phyloP scores from a whole-genome alignment of 2,797 vertebrate species.

The Pempheris klunzingeri region DNA sequence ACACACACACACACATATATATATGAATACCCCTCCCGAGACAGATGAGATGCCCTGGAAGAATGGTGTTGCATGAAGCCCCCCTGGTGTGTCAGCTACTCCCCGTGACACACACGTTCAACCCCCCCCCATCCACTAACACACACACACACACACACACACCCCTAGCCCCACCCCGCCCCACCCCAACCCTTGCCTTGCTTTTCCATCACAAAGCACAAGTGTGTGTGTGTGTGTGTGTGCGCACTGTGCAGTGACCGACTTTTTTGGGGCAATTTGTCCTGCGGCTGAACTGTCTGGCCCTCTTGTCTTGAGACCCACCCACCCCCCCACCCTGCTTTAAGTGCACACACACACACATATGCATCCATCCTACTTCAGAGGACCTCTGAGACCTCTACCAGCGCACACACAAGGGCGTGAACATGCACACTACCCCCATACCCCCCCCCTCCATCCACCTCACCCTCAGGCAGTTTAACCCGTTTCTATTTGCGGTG shows the following conservation, averaged over 20 bases:
- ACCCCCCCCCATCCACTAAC: conserved; percentile 7
- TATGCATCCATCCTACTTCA: conserved; percentile 45
- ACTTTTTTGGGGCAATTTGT: conserved; percentile 79
- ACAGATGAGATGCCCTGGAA: conserved; percentile 72
- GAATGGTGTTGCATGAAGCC: conserved; percentile 68
- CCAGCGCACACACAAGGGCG: conserved; percentile 61
- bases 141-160: no score
- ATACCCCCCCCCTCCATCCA: conserved; percentile 9
- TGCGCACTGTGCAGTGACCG: conserved; percentile 80
- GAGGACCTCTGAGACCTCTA: conserved; percentile 57
- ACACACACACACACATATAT: conserved; percentile 33
- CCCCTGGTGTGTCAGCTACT: conserved; percentile 58
- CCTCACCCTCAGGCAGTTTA: conserved; percentile 58
- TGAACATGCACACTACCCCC: conserved; percentile 45
- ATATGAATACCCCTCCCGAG: conserved; percentile 57
- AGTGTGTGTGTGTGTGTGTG: conserved; percentile 49
- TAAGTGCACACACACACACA: conserved; percentile 6
- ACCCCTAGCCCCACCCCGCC: background rate
- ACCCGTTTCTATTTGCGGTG: conserved; percentile 51
- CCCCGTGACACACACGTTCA: conserved; percentile 50
- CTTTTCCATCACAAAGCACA: conserved; percentile 74
- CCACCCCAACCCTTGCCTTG: conserved; percentile 17
- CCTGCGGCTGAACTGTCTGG: conserved; percentile 77
- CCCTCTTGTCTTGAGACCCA: conserved; percentile 71
- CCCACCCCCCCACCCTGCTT: conserved; percentile 10